Evolutionary conservation across 2,797 vertebrate species (phyloP), one percentile per base, ranked within the genome.

Genomic region (Helostoma temminkii): DNA sequence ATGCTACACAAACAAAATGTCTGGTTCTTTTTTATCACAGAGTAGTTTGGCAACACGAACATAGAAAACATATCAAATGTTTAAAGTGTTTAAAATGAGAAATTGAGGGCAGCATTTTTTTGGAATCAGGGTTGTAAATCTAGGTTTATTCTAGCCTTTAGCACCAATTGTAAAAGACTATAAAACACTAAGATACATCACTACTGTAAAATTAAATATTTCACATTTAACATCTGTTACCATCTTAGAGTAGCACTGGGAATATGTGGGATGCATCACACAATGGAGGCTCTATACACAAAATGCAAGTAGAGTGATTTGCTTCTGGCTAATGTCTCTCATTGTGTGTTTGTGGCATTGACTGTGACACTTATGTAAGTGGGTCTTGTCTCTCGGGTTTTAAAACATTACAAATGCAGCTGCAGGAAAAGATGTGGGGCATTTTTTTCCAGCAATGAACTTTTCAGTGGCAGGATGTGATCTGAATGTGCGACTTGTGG

Each of bases 401-500:
- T 49, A 68, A 72, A 84, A 77, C 66, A 73, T 72, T 63, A 74
- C 64, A 53, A 76, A 84, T 73, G 63, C 53, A 75, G 71, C 86
- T 84, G 74, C 53, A 18, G 60, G 71, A 56, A 78, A 73, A 71
- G 70, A 69, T 42, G 60, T 6, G 9, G 49, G 52, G 19, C 32
- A 59, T 74, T 67, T 77, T 60, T 74, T 71, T 70, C 56, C 45
- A 72, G 82, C 78, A 74, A 86, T 86, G 62, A 90, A 87, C 79
- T 84, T 86, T 88, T 89, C 80, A 80, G 76, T 52, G 66, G 72
- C 86, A 88, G 78, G 88, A 90, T 86, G 88, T 87, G 72, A 56
- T 62, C 24, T 87, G 80, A 83, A 87, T 89, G 84, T 9, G 9
- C 9, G 19, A 74, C 66, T 78, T 59, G 89, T 79, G 80, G 85